A percentile compares a stretch with the other conserved stretches of the same genome.
phyloP scores from a whole-genome alignment of 2,113 vertebrate genomes.

The Sinocyclocheilus rhinocerous region DNA sequence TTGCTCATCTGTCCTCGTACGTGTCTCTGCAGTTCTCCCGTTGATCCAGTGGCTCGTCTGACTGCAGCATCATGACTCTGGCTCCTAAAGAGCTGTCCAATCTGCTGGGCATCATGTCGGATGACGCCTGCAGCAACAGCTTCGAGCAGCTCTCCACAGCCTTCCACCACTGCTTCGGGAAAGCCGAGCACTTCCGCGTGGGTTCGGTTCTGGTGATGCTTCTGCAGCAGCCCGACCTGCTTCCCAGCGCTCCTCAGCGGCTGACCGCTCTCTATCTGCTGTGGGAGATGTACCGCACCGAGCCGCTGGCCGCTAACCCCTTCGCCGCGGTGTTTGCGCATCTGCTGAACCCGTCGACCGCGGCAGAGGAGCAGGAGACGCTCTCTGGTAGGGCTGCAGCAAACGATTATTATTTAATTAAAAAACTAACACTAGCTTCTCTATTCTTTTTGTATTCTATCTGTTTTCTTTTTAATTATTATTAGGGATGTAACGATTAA shows the following conservation, averaged over 20 bases:
- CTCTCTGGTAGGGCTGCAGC: too few relatives aligned
- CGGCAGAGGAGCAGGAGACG: slow-evolving; percentile 84
- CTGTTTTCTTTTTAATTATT: too few relatives aligned
- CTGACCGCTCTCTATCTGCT: slow-evolving; percentile 97
- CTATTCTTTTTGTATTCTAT: too few relatives aligned
- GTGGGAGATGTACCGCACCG: slow-evolving; percentile 99
- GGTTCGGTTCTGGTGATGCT: slow-evolving; percentile 95
- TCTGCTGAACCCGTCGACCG: slow-evolving; percentile 87
- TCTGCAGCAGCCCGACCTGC: slow-evolving; percentile 94
- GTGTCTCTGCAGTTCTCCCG: neutral
- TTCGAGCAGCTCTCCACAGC: slow-evolving; percentile 93
- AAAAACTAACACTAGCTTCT: too few relatives aligned
- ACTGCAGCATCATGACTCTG: slow-evolving; percentile 81
- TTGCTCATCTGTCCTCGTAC: too few relatives aligned
- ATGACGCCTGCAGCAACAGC: slow-evolving; percentile 91
- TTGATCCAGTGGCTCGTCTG: neutral
- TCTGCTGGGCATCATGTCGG: slow-evolving; percentile 93
- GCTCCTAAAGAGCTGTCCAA: slow-evolving; percentile 93
- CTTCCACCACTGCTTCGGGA: slow-evolving; percentile 95
- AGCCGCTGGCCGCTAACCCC: slow-evolving; percentile 94
- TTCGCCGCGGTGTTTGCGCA: slow-evolving; percentile 97
- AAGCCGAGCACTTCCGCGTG: slow-evolving; percentile 93
- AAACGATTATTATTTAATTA: too few relatives aligned
- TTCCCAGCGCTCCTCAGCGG: slow-evolving; percentile 92
- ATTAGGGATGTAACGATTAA: too few relatives aligned